Evolutionary conservation across 1,140 invertebrate genomes (phyloP).

Genomic region (Drosophila pallidifrons): DNA sequence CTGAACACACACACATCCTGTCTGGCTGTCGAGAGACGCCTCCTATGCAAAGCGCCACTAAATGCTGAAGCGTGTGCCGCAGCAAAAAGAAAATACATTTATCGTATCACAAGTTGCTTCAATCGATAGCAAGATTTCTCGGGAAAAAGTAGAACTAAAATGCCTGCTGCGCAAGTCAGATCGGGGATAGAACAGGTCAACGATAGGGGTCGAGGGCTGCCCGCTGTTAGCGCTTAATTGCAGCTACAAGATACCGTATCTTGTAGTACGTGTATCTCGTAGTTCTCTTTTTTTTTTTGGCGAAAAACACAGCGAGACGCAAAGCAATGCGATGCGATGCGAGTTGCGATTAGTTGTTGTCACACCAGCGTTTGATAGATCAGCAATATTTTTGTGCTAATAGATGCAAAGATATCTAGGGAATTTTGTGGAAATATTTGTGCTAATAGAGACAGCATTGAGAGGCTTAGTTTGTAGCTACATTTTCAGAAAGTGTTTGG

Average conservation of each 20-base stretch:
- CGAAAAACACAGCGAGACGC: constrained; percentile 32
- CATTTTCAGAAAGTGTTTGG: too few relatives aligned
- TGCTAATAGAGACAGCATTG: too few relatives aligned
- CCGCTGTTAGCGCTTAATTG: constrained; percentile 41
- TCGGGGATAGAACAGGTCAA: constrained; percentile 9
- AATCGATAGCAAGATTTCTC: constrained; percentile 28
- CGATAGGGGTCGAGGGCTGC: constrained; percentile 11
- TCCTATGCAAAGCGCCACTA: constrained; percentile 68
- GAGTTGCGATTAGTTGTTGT: constrained; percentile 8
- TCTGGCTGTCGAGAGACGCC: not conserved
- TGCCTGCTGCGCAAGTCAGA: constrained; percentile 30
- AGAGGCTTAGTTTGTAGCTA: too few relatives aligned
- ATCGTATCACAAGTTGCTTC: constrained; percentile 18
- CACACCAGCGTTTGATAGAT: not conserved
- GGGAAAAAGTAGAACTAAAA: constrained; percentile 10
- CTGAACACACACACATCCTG: constrained; percentile 27
- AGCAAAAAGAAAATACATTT: not conserved
- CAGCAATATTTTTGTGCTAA: too few relatives aligned
- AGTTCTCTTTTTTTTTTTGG: constrained; percentile 26
- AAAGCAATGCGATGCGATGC: constrained; percentile 9
- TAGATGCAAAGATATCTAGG: too few relatives aligned
- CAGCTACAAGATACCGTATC: constrained; percentile 39
- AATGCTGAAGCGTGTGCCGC: constrained; percentile 62
- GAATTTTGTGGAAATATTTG: too few relatives aligned
- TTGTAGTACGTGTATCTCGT: constrained; percentile 20